These are phyloP conservation scores for Sialis lutaria DNA, from an alignment of 2,888 invertebrate genomes.

Conservation along the genomic window DNA sequence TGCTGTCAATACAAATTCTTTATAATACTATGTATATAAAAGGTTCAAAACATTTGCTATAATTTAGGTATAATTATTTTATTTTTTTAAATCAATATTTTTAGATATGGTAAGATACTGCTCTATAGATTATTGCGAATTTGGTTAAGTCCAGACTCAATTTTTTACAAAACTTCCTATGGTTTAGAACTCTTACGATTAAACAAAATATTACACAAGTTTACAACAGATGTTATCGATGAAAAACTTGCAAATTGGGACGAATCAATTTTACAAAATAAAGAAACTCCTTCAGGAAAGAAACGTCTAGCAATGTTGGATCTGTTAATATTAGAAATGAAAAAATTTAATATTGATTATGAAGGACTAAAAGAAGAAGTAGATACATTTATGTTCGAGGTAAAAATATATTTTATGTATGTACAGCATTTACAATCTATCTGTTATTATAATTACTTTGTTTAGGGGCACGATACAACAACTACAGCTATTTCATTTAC, in stretches of 20 bases:
- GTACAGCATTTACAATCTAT: too few species aligned
- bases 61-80: too few species aligned
- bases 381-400: not conserved
- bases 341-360: not conserved
- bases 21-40: too few species aligned
- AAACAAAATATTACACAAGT: slow-evolving; percentile 5
- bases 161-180: not conserved
- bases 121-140: too few species aligned
- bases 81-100: too few species aligned
- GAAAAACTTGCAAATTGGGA: slow-evolving; percentile 5
- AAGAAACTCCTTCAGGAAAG: slow-evolving; percentile 1
- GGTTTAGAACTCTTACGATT: not conserved
- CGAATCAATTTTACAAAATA: not conserved
- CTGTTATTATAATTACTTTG: not conserved
- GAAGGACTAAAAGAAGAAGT: not conserved
- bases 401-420: not conserved
- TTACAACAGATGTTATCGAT: slow-evolving; percentile 5
- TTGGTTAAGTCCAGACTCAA: too few species aligned
- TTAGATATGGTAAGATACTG: too few species aligned
- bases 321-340: slow-evolving; percentile 4
- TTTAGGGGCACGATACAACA: slow-evolving; percentile 27
- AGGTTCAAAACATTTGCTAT: too few species aligned
- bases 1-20: too few species aligned
- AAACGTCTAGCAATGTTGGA: slow-evolving; percentile 6
- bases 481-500: slow-evolving; percentile 26